Base-by-base conservation (phyloP, 2,797 vertebrate species). In the Acipenser oxyrinchus region DNA sequence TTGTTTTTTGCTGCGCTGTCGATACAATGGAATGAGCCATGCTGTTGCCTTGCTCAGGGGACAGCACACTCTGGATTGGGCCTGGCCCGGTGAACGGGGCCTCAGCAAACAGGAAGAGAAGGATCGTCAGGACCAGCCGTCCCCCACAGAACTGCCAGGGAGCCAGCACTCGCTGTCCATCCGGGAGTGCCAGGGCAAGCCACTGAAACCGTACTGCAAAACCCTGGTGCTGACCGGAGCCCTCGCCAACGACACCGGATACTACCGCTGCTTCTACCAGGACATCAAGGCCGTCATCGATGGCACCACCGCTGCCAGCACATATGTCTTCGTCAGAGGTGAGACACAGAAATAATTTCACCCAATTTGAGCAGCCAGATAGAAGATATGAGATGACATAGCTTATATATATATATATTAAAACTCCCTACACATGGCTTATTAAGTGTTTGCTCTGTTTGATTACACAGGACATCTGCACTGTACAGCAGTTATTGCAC, bases 281-380 rank as follows among this genome's bases (percentile, higher is more conserved):
- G 93, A 94, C 74, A 90, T 92, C 23, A 89, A 88, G 68, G 88
- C 87, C 55, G 81, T 93, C 73, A 88, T 95, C 1, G 91, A 96
- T 50, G 94, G 94, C 71, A 91, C 89, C 75, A 98, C 95, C 0
- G 93, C 95, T 0, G 84, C 79, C 83, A 93, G 92, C 62, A 51
- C 89, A 75, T 96, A 98, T 0, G 90, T 93, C 68, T 99, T 96
- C 8, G 87, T 98, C 68, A 88, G 88, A 89, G 97, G 97, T 98
- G 86, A 93, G 90, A 68, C 59, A 55, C 52, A 55, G n/a, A 9
- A 7, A 55, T 37, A 37, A 37, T 37, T 37, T 37, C 23, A 3
- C 23, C 23, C 23, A 37, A 2, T 37, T 37, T 37, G 23, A 37
- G 23, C 23, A 37, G 23, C 23, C 23, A 37, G 23, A 37, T 37